Base-by-base conservation (phyloP, 1,140 invertebrate species). In the Diabrotica undecimpunctata region DNA sequence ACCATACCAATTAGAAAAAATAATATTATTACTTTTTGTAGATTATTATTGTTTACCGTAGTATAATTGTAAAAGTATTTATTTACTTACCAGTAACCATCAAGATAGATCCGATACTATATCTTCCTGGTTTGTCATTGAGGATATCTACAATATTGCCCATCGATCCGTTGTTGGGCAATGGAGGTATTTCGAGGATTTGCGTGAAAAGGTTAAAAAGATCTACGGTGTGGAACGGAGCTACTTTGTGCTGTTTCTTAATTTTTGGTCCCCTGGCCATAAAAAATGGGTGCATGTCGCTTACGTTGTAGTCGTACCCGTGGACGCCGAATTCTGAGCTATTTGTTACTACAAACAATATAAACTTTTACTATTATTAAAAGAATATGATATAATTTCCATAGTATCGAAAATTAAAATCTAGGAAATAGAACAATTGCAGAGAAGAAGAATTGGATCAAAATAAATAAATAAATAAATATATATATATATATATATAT, bases 241-340 rank as follows among this genome's bases (percentile, higher is more conserved):
- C 72, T 4, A 83, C 70, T 71, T 80, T 80, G 62, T 81, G 81
- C 36, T 81, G 75, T 55, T 77, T 68, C 68, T 82, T 79, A 74
- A 91, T 86, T 37, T 81, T 79, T 53, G 89, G 88, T 7, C 90
- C 89, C 61, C 80, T 78, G 0, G 87, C 89, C 62, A 90, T 82
- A 70, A 91, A 91, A 66, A 88, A 85, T 36, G 88, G 84, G 72
- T 84, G 82, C 89, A 91, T 90, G 11, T 80, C 77, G 39, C 67
- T 60, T 3, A 78, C 72, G 11, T 75, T 75, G 67, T 88, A 88
- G 66, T 86, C 83, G 70, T 89, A 91, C 2, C 89, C 89, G 74
- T 90, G 88, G n/a, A 83, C 72, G 3, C 88, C 89, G 75, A 84
- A 86, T 72, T 80, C 75, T n/a, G 79, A 78, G 39, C 76, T 65